Percentiles rank a stretch among this genome's conserved stretches.
Conservation (phyloP, 2,797 vertebrate species). For the Macroramphosus scolopax region DNA sequence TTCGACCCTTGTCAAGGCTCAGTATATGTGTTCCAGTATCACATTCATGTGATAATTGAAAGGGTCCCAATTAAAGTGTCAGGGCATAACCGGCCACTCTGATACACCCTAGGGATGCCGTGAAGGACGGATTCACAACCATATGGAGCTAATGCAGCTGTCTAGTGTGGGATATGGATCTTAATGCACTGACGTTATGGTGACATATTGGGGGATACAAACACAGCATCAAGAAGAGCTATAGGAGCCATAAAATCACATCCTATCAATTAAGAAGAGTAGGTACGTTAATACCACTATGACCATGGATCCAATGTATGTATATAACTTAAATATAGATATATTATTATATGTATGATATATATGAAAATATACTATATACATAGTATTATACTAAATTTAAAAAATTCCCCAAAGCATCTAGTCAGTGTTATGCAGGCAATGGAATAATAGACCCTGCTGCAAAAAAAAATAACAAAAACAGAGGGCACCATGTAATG, state of each 20-base stretch:
- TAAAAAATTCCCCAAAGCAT: too few relatives aligned
- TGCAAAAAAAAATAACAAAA: constrained; percentile 20
- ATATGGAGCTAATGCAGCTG: constrained; percentile 60
- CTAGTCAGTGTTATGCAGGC: too few relatives aligned
- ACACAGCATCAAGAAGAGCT: constrained; percentile 10
- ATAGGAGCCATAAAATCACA: neutral
- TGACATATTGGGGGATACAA: constrained; percentile 26
- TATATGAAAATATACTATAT: too few relatives aligned
- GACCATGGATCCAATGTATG: neutral
- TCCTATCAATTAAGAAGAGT: neutral
- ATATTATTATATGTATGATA: too few relatives aligned
- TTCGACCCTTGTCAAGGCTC: constrained; percentile 57
- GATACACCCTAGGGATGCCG: constrained; percentile 41
- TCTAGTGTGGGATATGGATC: constrained; percentile 52
- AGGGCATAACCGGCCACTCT: constrained; percentile 59
- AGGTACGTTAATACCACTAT: neutral
- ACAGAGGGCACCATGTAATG: constrained; percentile 55
- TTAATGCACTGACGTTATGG: constrained; percentile 43
- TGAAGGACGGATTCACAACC: constrained; percentile 68
- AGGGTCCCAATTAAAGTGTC: constrained; percentile 70
- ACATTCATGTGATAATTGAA: constrained; percentile 74
- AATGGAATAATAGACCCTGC: too few relatives aligned
- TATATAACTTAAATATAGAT: too few relatives aligned
- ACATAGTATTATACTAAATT: too few relatives aligned
- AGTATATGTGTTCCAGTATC: constrained; percentile 59